Evolutionary conservation across 2,888 invertebrate species (phyloP), one percentile per base, ranked within the genome.

Genomic region (Apoderus coryli): DNA sequence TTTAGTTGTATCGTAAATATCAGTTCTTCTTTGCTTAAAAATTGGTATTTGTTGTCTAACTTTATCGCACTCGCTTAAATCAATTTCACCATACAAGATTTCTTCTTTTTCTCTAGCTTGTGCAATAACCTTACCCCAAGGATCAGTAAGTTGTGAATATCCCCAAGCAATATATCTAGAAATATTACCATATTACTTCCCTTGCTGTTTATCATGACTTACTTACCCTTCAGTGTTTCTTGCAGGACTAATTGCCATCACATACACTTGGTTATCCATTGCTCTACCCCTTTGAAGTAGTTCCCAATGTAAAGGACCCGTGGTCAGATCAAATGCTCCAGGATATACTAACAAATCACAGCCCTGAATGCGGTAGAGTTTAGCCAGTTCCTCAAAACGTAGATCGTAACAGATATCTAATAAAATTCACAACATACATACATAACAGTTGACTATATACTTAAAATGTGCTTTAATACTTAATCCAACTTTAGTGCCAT

Each of bases 391-490:
- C 35, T 80, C 74, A 57, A 95, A 96, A 11, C 95, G 65, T 31
- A 95, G 65, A 52, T 95, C 95, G 54, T 95, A 95, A 52, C 95
- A 96, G 47, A 95, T n/a, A n/a, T n/a, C n/a, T n/a, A n/a, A n/a
- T n/a, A n/a, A n/a, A n/a, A n/a, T n/a, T n/a, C n/a, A n/a, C n/a
- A n/a, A n/a, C n/a, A n/a, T n/a, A n/a, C n/a, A n/a, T n/a, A n/a
- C n/a, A n/a, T n/a, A n/a, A n/a, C n/a, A n/a, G n/a, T n/a, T n/a
- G n/a, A n/a, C n/a, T n/a, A n/a, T n/a, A n/a, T n/a, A n/a, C n/a
- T n/a, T n/a, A n/a, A n/a, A n/a, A n/a, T n/a, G n/a, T n/a, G n/a
- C n/a, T n/a, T n/a, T n/a, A n/a, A n/a, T 86, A 2, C 90, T 95
- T 26, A 95, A 50, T 0, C 95, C 95, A 33, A 95, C 64, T 60